Base-by-base conservation (phyloP, 2,888 invertebrate genomes). In the Latrodectus elegans region DNA sequence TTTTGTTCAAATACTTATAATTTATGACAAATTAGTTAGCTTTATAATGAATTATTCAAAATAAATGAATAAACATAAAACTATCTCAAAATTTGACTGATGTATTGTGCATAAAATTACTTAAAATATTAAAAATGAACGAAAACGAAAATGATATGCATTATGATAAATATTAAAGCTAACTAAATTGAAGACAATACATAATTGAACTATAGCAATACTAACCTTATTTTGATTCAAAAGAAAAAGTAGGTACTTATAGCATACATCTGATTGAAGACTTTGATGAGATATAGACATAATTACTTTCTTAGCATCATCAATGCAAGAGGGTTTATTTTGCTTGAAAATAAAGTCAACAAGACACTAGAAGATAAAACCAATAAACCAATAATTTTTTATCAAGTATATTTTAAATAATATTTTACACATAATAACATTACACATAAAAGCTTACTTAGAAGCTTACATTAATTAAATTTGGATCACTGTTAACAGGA, bases 331-430 rank as follows among this genome's bases (percentile, higher is more conserved):
- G 9, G 14, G 12, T 73, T 15, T 78, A 51, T 82, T 78, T 60
- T 78, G 77, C 68, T 82, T 77, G 6, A 87, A 74, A 68, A 87
- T 87, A n/a, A 82, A 82, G 15, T 82, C 78, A 14, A 78, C 68
- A 22, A 87, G 52, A 15, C 17, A 67, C 87, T 87, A 73, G 38
- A 82, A 82, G 15, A 67, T n/a, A 51, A 6, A n/a, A 22, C n/a
- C n/a, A n/a, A n/a, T n/a, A 26, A 82, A 74, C 22, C 11, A 80
- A 15, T 4, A 22, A n/a, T 60, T 15, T 15, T 9, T 51, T 15
- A 52, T 49, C 15, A 17, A 72, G 4, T 4, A 6, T 38, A 38
- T 38, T 38, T 38, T 38, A 4, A 38, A 38, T 6, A 38, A 38
- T 38, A 38, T 38, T 38, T 38, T 38, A 38, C 38, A 38, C 38